These are phyloP conservation scores for Ailurus styani DNA, from an alignment of 2,113 vertebrate species.

Conservation along the genomic window DNA sequence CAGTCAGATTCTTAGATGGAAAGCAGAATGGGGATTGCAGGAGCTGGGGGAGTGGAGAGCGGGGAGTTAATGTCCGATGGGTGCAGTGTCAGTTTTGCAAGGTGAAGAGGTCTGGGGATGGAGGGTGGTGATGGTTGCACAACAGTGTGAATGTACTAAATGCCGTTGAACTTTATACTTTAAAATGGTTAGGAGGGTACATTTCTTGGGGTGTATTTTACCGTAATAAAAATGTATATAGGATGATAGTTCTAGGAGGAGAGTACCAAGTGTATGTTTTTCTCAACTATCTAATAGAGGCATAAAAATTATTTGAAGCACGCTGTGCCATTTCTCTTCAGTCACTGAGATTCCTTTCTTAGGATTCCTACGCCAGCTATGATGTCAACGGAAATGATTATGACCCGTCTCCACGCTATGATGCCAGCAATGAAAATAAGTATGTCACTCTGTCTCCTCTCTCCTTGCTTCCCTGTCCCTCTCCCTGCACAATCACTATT, in stretches of 20 bases:
- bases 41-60: neutral
- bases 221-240: neutral
- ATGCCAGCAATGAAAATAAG: conserved; percentile 94
- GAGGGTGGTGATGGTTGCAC: too few species aligned
- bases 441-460: conserved; percentile 65
- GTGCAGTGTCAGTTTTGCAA: neutral
- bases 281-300: neutral
- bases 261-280: accelerated
- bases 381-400: conserved; percentile 94
- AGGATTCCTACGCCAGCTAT: conserved; percentile 94
- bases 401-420: conserved; percentile 91
- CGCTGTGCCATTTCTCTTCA: neutral
- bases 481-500: neutral
- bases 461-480: neutral
- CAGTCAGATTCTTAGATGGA: neutral
- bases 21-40: too few species aligned
- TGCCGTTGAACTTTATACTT: neutral
- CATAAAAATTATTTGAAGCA: too few species aligned
- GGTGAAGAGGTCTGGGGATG: neutral
- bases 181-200: neutral
- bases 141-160: neutral
- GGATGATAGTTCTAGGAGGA: neutral
- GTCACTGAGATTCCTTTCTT: conserved; percentile 53
- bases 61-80: neutral
- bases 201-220: neutral